A percentile compares a stretch with the other conserved stretches of the same genome.
These are phyloP conservation scores for Calliopsis andreniformis DNA, from an alignment of 1,140 invertebrate species.

Conservation along the genomic window DNA sequence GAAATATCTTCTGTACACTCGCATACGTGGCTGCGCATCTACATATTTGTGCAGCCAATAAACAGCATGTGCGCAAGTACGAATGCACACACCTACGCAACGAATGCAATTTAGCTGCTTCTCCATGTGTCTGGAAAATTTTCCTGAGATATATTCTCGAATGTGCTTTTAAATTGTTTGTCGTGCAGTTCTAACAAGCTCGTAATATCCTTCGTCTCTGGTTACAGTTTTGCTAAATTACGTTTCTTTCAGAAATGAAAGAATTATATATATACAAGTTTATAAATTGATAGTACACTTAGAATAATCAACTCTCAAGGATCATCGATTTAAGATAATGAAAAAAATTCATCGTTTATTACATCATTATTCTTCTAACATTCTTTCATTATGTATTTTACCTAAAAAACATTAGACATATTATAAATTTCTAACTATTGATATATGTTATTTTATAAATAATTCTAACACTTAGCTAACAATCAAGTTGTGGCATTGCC, in stretches of 20 bases:
- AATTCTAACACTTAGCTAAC: too few species aligned
- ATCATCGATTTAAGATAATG: conserved; percentile 4
- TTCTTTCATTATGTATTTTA: too few species aligned
- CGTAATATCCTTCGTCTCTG: background rate
- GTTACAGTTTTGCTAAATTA: too few species aligned
- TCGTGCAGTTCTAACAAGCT: background rate
- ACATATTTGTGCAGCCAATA: background rate
- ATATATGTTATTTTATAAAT: too few species aligned
- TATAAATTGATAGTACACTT: background rate
- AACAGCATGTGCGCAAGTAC: background rate
- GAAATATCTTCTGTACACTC: background rate
- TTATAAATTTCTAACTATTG: too few species aligned
- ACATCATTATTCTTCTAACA: too few species aligned
- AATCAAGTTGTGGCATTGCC: too few species aligned
- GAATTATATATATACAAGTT: too few species aligned
- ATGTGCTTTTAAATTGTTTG: conserved; percentile 9
- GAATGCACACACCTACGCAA: too few species aligned
- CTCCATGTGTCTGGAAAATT: background rate
- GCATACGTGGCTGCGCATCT: background rate
- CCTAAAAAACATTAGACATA: too few species aligned
- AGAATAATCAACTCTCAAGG: conserved; percentile 6
- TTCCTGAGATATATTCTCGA: background rate
- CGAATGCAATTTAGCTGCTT: conserved; percentile 12
- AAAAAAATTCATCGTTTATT: background rate
- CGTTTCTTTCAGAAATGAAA: too few species aligned